These are phyloP conservation scores for Hydrochoerus hydrochaeris DNA, from an alignment of 2,113 vertebrate genomes.

Conservation along the genomic window DNA sequence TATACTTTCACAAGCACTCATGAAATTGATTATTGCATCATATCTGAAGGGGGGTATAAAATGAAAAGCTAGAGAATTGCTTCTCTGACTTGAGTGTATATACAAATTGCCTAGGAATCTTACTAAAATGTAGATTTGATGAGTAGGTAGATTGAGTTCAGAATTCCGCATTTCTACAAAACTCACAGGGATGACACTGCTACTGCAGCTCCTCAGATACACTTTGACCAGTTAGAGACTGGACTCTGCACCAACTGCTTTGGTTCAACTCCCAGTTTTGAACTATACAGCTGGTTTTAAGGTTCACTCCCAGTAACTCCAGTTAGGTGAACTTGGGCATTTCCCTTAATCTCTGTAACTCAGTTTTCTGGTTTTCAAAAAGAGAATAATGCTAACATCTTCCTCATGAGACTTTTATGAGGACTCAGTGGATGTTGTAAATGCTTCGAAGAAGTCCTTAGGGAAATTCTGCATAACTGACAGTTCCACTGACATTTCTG, in stretches of 20 bases:
- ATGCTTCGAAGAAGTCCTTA: not conserved
- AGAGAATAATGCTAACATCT: not conserved
- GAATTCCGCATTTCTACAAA: not conserved
- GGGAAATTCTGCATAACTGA: not conserved
- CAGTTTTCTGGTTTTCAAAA: not conserved
- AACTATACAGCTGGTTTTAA: not conserved
- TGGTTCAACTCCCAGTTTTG: not conserved
- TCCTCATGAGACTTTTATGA: not conserved
- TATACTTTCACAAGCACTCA: constrained; percentile 23
- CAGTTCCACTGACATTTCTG: not conserved
- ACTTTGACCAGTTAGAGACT: not conserved
- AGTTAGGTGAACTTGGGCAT: not conserved
- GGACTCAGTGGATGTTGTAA: not conserved
- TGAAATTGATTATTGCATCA: not conserved
- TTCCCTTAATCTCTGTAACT: not conserved
- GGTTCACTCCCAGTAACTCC: not conserved
- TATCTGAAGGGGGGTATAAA: not conserved
- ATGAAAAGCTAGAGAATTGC: constrained; percentile 26
- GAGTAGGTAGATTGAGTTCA: not conserved
- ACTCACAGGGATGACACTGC: too few relatives aligned
- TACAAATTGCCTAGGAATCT: not conserved
- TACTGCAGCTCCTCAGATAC: not conserved
- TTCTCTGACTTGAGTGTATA: not conserved
- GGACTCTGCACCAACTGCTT: not conserved
- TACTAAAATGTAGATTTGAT: not conserved